Conservation (phyloP, 1,140 invertebrate genomes). For the Diorhabda sublineata region DNA sequence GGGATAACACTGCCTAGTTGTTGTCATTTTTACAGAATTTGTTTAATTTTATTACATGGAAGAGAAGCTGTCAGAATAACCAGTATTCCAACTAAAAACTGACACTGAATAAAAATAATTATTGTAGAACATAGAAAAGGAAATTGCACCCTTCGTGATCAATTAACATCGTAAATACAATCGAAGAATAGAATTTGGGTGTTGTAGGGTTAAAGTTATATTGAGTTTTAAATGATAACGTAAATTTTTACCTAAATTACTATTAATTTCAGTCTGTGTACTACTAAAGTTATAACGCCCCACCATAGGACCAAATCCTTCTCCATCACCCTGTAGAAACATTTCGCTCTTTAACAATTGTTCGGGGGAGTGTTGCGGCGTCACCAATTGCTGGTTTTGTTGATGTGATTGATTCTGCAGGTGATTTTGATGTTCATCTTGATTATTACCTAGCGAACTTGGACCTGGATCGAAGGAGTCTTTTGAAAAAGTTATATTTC, state of each 20-base stretch:
- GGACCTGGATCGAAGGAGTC: conserved; percentile 28
- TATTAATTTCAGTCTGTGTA: conserved; percentile 21
- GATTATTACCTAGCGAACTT: neutral
- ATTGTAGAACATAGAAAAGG: no score
- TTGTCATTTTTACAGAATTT: no score
- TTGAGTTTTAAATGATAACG: neutral
- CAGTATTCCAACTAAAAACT: no score
- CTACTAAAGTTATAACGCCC: conserved; percentile 22
- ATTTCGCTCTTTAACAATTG: conserved; percentile 5
- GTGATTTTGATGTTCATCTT: neutral
- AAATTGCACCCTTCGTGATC: no score
- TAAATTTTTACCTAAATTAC: conserved; percentile 14
- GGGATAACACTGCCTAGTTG: no score
- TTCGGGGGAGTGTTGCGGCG: neutral
- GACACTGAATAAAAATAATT: no score
- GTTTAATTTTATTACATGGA: no score
- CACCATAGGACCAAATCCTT: conserved; percentile 28
- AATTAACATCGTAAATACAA: no score
- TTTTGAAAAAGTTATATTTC: conserved; percentile 41
- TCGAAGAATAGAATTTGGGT: no score
- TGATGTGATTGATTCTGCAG: neutral
- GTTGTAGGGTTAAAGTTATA: no score
- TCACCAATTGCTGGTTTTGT: conserved; percentile 2
- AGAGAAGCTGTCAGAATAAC: no score
- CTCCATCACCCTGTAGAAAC: conserved; percentile 20